Evolutionary conservation across 2,797 vertebrate species (phyloP).

Genomic region (Danio jaintianensis): DNA sequence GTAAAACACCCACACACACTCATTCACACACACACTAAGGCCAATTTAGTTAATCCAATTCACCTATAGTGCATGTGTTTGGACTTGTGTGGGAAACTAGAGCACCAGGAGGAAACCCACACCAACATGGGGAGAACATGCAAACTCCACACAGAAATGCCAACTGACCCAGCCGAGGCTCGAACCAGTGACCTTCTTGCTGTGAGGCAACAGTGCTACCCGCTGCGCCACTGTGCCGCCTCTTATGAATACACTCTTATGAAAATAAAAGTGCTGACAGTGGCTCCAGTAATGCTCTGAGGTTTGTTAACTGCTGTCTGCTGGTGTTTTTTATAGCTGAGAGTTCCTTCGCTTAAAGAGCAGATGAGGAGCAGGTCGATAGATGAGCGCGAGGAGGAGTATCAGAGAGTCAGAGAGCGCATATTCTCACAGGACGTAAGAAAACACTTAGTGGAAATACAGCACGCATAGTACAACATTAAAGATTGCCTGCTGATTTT

Average conservation of each 20-base stretch:
- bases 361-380: conserved; percentile 94
- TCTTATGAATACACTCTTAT: background rate
- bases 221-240: too few relatives aligned
- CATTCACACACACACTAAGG: too few relatives aligned
- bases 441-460: conserved; percentile 46
- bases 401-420: conserved; percentile 92
- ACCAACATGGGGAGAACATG: too few relatives aligned
- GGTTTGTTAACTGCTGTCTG: conserved; percentile 12
- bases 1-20: too few relatives aligned
- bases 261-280: background rate
- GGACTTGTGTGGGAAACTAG: too few relatives aligned
- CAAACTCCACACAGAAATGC: too few relatives aligned
- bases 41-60: too few relatives aligned
- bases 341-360: conserved; percentile 87
- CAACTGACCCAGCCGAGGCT: too few relatives aligned
- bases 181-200: too few relatives aligned
- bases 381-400: conserved; percentile 97
- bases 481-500: conserved; percentile 52
- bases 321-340: conserved; percentile 75
- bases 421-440: conserved; percentile 96
- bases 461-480: background rate
- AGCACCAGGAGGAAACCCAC: too few relatives aligned
- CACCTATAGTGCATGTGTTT: too few relatives aligned
- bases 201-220: too few relatives aligned
- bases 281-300: background rate